Evolutionary conservation across 2,113 vertebrate genomes (phyloP).

Genomic region (Myocastor coypus): DNA sequence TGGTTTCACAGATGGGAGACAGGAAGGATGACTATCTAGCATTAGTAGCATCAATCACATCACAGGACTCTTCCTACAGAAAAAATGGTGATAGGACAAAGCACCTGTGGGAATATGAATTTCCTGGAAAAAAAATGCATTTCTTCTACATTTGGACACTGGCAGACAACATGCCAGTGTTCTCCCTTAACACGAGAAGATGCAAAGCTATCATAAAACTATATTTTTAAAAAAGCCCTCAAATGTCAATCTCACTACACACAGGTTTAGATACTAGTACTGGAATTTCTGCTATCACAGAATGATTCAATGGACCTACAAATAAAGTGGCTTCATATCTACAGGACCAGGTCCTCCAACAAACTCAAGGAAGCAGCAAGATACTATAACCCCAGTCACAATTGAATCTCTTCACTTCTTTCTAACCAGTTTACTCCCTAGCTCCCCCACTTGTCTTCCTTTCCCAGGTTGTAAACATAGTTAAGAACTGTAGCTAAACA

Average conservation of each 20-base stretch:
- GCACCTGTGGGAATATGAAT: slow-evolving; percentile 26
- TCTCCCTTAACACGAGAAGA: slow-evolving; percentile 55
- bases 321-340: slow-evolving; percentile 50
- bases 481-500: slow-evolving; percentile 47
- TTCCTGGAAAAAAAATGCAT: slow-evolving; percentile 56
- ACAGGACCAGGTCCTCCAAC: slow-evolving; percentile 4
- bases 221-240: slow-evolving; percentile 20
- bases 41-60: neutral
- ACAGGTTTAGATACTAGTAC: slow-evolving; percentile 42
- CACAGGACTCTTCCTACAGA: slow-evolving; percentile 41
- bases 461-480: slow-evolving; percentile 57
- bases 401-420: slow-evolving; percentile 47
- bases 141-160: slow-evolving; percentile 50
- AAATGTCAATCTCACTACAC: slow-evolving; percentile 42
- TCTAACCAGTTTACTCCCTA: slow-evolving; percentile 31
- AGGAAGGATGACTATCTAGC: slow-evolving; percentile 40
- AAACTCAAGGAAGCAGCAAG: slow-evolving; percentile 27
- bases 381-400: neutral
- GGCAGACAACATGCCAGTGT: neutral
- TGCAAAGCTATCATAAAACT: slow-evolving; percentile 55
- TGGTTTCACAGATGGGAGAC: slow-evolving; percentile 37
- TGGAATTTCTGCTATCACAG: slow-evolving; percentile 52
- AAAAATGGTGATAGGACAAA: slow-evolving; percentile 50
- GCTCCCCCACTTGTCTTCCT: neutral
- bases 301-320: slow-evolving; percentile 40